Percentiles rank a stretch among this genome's conserved stretches.
Conservation (phyloP, 1,140 invertebrate species). For the Theocolax elegans region DNA sequence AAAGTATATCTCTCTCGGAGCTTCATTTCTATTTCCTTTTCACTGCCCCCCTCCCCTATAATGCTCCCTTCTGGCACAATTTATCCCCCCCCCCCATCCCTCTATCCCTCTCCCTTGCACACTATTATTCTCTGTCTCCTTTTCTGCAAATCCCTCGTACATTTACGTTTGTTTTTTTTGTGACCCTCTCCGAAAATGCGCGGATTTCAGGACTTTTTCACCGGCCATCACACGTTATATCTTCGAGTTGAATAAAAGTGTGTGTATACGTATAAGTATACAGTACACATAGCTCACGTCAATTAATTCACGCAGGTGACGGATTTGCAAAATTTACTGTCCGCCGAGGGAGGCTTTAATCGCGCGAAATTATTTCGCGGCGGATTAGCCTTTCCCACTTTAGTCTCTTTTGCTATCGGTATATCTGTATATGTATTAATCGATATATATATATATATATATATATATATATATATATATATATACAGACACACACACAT, state of each 20-base stretch:
- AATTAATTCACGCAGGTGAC: conserved; percentile 15
- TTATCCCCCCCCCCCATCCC: too few species aligned
- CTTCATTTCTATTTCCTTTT: too few species aligned
- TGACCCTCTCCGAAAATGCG: neutral
- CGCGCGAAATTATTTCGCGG: neutral
- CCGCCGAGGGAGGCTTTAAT: too few species aligned
- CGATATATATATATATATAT: neutral
- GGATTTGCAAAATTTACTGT: neutral
- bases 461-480: neutral
- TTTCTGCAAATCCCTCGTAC: neutral
- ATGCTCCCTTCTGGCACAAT: too few species aligned
- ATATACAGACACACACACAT: neutral
- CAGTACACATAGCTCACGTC: neutral
- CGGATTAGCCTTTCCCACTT: too few species aligned
- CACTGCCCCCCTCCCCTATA: too few species aligned
- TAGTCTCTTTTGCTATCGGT: too few species aligned
- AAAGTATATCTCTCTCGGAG: too few species aligned
- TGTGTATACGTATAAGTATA: too few species aligned
- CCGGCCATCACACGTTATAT: too few species aligned
- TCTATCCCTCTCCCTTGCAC: too few species aligned
- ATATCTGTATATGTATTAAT: neutral
- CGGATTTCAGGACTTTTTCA: neutral
- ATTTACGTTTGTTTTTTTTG: neutral
- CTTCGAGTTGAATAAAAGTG: too few species aligned
- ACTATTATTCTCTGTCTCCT: neutral